A percentile compares a stretch with the other conserved stretches of the same genome.
Evolutionary conservation across 2,888 invertebrate species (phyloP).

Genomic region (Tetranychus piercei): DNA sequence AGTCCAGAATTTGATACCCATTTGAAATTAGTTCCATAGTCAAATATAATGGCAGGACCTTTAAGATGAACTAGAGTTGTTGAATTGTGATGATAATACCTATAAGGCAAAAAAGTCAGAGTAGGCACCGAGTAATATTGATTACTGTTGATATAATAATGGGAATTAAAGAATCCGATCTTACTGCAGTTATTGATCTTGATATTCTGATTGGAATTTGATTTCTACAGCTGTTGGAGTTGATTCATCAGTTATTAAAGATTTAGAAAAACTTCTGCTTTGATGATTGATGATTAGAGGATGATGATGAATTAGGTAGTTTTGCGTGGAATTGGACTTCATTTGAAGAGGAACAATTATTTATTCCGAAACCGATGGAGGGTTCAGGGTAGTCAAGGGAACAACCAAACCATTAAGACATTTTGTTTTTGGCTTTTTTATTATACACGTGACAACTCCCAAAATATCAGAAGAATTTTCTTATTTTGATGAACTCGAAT

Average conservation of each 20-base stretch:
- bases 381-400: no score
- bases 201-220: conserved; percentile 16
- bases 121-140: conserved; percentile 30
- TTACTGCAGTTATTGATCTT: conserved; percentile 16
- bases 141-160: conserved; percentile 15
- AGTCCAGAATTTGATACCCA: conserved; percentile 19
- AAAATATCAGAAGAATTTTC: no score
- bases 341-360: background rate
- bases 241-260: conserved; percentile 27
- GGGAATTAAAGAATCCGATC: conserved; percentile 21
- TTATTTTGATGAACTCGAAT: no score
- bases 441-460: no score
- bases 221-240: conserved; percentile 26
- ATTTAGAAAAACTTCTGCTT: conserved; percentile 25
- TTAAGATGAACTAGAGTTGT: conserved; percentile 12
- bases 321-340: background rate
- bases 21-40: background rate
- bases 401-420: no score
- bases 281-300: conserved; percentile 18
- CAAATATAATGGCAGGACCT: background rate
- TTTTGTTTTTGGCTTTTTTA: background rate
- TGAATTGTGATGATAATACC: conserved; percentile 20
- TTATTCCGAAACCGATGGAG: no score
- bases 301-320: conserved; percentile 6
- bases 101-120: conserved; percentile 21